Conservation (phyloP, 2,113 vertebrate species). For the Tetrax tetrax region DNA sequence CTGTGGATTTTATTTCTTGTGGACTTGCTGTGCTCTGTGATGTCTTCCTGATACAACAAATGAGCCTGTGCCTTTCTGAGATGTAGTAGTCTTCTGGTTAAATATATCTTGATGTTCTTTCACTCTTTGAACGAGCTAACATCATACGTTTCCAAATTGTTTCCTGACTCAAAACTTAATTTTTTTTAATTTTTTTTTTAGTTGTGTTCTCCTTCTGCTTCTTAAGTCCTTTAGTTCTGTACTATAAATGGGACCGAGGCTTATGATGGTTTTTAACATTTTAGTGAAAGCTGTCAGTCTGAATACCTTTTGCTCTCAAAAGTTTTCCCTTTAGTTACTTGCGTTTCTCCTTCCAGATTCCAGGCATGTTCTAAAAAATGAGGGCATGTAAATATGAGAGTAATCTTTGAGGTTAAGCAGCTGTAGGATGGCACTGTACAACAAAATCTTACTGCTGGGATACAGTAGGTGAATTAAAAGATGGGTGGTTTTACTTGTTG, state of each 20-base stretch:
- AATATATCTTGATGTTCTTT: not conserved
- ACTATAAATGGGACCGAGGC: not conserved
- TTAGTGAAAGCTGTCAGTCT: not conserved
- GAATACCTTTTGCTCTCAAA: not conserved
- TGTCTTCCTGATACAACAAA: not conserved
- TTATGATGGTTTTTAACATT: not conserved
- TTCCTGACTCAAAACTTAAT: not conserved
- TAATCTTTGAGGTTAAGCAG: not conserved
- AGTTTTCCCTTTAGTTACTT: not conserved
- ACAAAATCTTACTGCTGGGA: not conserved
- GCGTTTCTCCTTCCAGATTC: not conserved
- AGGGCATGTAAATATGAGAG: not conserved
- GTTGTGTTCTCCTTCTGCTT: not conserved
- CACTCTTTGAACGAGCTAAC: not conserved
- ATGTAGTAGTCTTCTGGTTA: not conserved
- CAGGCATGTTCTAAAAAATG: not conserved
- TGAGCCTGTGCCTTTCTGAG: not conserved
- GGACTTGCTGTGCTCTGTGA: not conserved
- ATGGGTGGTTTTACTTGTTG: conserved; percentile 25
- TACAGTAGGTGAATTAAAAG: conserved; percentile 16
- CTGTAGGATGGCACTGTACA: not conserved
- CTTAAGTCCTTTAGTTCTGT: not conserved
- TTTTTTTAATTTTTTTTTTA: not conserved
- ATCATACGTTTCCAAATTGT: not conserved
- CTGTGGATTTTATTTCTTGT: conserved; percentile 1